Evolutionary conservation across 1,140 invertebrate species (phyloP).

Genomic region (Cyrtorhinus lividipennis): DNA sequence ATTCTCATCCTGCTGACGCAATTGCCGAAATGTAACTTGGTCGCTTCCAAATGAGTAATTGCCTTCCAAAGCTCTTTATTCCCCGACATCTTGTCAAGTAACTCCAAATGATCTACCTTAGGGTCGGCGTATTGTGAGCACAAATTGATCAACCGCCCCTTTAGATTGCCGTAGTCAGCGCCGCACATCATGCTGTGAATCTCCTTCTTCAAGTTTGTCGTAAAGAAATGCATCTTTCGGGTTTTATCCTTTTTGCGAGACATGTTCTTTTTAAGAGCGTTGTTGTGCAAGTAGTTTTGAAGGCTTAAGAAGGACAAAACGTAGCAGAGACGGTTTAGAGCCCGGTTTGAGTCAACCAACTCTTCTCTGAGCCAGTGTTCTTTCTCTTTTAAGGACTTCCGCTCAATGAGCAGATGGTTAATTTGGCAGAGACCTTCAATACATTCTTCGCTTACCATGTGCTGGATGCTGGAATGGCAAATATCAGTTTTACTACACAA

Average conservation of each 20-base stretch:
- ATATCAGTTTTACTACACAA: too few species aligned
- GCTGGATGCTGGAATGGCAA: background rate
- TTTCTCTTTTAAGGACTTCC: background rate
- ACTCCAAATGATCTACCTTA: background rate
- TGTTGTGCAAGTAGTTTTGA: background rate
- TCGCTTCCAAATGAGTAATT: background rate
- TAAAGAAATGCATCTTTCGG: background rate
- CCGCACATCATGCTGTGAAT: conserved; percentile 4
- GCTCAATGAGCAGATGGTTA: background rate
- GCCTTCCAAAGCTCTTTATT: conserved; percentile 1
- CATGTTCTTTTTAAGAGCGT: background rate
- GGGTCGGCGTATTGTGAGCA: background rate
- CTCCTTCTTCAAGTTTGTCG: background rate
- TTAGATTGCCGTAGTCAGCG: background rate
- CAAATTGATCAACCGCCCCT: background rate
- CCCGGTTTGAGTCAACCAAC: background rate
- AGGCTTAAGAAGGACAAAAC: background rate
- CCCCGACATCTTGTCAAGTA: background rate
- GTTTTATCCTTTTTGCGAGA: background rate
- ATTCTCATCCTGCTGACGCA: background rate
- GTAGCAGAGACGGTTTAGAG: background rate
- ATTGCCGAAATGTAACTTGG: background rate
- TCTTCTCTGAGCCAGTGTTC: background rate
- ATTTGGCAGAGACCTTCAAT: background rate
- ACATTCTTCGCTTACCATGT: background rate